Base-by-base conservation (phyloP, 2,113 vertebrate genomes). In the Thinocorus orbignyianus region DNA sequence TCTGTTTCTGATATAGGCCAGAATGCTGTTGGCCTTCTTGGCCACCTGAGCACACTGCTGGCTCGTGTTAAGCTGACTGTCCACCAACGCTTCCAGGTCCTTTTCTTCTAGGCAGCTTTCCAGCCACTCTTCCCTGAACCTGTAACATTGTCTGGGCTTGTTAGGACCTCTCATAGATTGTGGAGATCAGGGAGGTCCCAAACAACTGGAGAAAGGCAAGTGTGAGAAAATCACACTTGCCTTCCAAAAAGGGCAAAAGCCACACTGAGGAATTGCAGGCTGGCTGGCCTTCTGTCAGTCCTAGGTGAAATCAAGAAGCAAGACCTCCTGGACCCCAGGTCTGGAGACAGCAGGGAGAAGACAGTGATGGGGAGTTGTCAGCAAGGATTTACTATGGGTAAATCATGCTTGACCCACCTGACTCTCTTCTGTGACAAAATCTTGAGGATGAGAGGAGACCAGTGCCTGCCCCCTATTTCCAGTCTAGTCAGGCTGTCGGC, bases 261-360 rank as follows among this genome's bases (percentile, higher is more conserved):
- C 5, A 65, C 6, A 4, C 10, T 57, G 26, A 39, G 9, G 37
- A 87, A 22, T 6, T 1, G 3, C 7, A 51, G 7, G 4, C 9
- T 2, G 1, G 5, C 4, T 0, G 1, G 13, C 8, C 24, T 54
- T 4, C 13, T 1, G 2, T 62, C 26, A 66, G 13, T 28, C 8
- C 19, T 20, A 20, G 17, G 17, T 54, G 7, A 71, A 58, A 73
- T 14, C 26, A n/a, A 42, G 35, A 68, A 73, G 4, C 1, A 3
- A 65, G 25, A n/a, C 19, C 14, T 72, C 30, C n/a, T 73, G 22
- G 4, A 61, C 5, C 33, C 26, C 25, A 22, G 0, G 1, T 26
- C 23, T 72, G 10, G 24, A 9, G 17, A 13, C 19, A 10, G 10
- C 9, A 68, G 16, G n/a, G 37, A 66, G 17, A 11, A 61, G 9